Conservation (phyloP, 2,797 vertebrate genomes). For the Phoxinus dragarum region DNA sequence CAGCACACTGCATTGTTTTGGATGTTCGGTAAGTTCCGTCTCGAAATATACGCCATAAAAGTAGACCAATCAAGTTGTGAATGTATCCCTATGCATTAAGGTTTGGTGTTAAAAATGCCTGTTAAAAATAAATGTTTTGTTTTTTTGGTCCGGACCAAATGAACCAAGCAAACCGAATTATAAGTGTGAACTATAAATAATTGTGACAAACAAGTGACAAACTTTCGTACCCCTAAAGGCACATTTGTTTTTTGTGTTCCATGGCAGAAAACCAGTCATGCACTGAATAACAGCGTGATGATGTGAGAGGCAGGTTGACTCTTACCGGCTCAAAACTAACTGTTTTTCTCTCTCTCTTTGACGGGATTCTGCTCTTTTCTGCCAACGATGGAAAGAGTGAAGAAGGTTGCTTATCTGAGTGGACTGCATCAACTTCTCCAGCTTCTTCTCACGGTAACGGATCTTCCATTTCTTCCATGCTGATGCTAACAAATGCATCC, state of each 20-base stretch:
- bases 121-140: not conserved
- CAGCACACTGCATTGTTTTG: not conserved
- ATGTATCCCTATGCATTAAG: not conserved
- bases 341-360: not conserved
- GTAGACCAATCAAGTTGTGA: not conserved
- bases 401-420: not conserved
- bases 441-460: not conserved
- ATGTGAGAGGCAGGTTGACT: not conserved
- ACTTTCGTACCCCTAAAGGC: not conserved
- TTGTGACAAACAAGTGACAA: not conserved
- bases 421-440: constrained; percentile 1
- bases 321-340: not conserved
- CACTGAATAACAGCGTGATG: not conserved
- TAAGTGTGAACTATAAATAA: too few species aligned
- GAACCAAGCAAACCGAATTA: too few species aligned
- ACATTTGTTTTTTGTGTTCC: not conserved
- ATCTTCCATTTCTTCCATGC: constrained; percentile 8
- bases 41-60: not conserved
- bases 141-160: not conserved
- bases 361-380: not conserved
- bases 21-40: too few species aligned
- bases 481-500: not conserved
- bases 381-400: not conserved
- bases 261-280: not conserved
- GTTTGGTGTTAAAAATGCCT: not conserved